Conservation (phyloP, 1,140 invertebrate species). For the Ridgeia piscesae region DNA sequence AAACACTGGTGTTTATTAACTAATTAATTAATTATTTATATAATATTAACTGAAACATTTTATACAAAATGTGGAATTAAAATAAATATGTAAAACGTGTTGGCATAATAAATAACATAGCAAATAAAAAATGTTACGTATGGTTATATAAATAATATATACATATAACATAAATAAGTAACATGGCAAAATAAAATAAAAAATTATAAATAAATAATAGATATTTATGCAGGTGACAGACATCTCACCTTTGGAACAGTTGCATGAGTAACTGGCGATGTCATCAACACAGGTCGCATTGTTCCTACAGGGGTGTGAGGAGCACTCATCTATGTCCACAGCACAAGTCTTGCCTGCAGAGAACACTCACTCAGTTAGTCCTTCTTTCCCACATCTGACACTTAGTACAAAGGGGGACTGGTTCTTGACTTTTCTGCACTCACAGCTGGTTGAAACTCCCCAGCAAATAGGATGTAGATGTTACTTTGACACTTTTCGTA, state of each 20-base stretch:
- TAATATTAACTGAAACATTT: too few relatives aligned
- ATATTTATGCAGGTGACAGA: not conserved
- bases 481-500: too few relatives aligned
- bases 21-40: too few relatives aligned
- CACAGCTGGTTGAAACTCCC: not conserved
- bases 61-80: too few relatives aligned
- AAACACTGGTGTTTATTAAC: not conserved
- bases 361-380: not conserved
- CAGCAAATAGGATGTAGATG: not conserved
- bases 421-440: not conserved
- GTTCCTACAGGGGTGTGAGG: slow-evolving; percentile 3
- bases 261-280: not conserved
- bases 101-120: too few relatives aligned
- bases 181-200: not conserved
- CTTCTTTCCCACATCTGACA: not conserved
- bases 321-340: slow-evolving; percentile 11
- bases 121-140: too few relatives aligned
- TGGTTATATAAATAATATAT: too few relatives aligned
- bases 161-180: too few relatives aligned
- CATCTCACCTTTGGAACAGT: not conserved
- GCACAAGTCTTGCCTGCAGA: slow-evolving; percentile 11
- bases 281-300: slow-evolving; percentile 11
- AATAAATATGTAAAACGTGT: too few relatives aligned
- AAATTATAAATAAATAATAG: not conserved
- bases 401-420: not conserved